A percentile compares a stretch with the other conserved stretches of the same genome.
These are phyloP conservation scores for Mythimna lalbum DNA, from an alignment of 2,888 invertebrate species.

Conservation along the genomic window DNA sequence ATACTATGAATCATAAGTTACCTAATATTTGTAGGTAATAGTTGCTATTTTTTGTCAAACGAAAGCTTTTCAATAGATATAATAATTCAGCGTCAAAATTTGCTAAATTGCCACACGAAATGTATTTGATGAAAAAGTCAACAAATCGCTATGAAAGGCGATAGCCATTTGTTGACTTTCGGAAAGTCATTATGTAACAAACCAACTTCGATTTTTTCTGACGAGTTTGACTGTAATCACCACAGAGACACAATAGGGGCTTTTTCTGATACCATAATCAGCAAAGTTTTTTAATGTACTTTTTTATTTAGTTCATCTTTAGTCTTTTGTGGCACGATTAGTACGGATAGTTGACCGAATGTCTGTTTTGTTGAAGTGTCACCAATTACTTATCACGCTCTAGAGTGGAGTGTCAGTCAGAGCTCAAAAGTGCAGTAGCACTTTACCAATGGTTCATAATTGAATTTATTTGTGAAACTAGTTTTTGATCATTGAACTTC, in stretches of 20 bases:
- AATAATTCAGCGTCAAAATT: conserved; percentile 2
- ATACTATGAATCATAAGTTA: too few species aligned
- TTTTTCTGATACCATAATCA: neutral
- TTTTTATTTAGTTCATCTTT: neutral
- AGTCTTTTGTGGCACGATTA: too few species aligned
- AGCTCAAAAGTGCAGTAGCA: too few species aligned
- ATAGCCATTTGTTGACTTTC: conserved; percentile 8
- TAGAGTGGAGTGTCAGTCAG: too few species aligned
- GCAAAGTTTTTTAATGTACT: conserved; percentile 34
- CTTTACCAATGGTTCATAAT: too few species aligned
- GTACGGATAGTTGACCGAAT: too few species aligned
- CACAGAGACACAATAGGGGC: neutral
- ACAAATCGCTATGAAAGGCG: conserved; percentile 3
- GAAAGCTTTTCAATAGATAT: neutral
- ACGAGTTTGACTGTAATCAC: conserved; percentile 2
- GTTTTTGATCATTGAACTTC: too few species aligned
- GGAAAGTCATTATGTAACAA: conserved; percentile 30
- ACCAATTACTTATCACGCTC: too few species aligned
- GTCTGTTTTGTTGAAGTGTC: too few species aligned
- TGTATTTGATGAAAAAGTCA: neutral
- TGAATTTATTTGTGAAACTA: too few species aligned
- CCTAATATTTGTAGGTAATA: neutral
- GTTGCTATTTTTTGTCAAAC: neutral
- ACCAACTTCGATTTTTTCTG: conserved; percentile 8
- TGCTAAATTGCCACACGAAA: conserved; percentile 12